Evolutionary conservation across 92 coral and sea anemone genomes (phyloP).

Genomic region (Porites divaricata): DNA sequence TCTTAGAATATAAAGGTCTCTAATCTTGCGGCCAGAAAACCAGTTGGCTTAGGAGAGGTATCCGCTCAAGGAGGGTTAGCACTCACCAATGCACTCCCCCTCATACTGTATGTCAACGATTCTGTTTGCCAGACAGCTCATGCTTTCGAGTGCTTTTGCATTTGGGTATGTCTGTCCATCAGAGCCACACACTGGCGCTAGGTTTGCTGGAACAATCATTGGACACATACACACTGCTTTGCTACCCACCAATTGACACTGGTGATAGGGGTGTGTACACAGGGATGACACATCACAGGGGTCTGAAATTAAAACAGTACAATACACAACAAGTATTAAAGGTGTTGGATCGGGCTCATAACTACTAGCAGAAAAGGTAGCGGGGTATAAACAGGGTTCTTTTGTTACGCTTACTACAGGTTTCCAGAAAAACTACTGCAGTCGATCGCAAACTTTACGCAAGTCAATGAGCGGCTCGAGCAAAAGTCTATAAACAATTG

Average conservation of each 20-base stretch:
- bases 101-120: conserved; percentile 27
- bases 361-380: too few relatives aligned
- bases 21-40: too few relatives aligned
- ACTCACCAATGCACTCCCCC: conserved; percentile 45
- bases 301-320: conserved; percentile 12
- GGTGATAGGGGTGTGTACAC: conserved; percentile 61
- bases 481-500: too few relatives aligned
- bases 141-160: conserved; percentile 67
- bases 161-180: conserved; percentile 86
- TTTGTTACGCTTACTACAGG: too few relatives aligned
- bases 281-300: conserved; percentile 43
- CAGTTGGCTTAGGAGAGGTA: too few relatives aligned
- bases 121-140: conserved; percentile 70
- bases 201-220: conserved; percentile 30
- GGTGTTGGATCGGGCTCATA: too few relatives aligned
- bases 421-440: too few relatives aligned
- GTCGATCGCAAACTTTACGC: too few relatives aligned
- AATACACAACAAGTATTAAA: neutral
- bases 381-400: too few relatives aligned
- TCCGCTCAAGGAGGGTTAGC: too few relatives aligned
- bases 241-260: conserved; percentile 34
- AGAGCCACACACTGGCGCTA: conserved; percentile 84
- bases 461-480: too few relatives aligned
- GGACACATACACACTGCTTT: conserved; percentile 79
- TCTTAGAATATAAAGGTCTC: too few relatives aligned